Evolutionary conservation across 1,140 invertebrate genomes (phyloP).

Genomic region (Papilio helenus): DNA sequence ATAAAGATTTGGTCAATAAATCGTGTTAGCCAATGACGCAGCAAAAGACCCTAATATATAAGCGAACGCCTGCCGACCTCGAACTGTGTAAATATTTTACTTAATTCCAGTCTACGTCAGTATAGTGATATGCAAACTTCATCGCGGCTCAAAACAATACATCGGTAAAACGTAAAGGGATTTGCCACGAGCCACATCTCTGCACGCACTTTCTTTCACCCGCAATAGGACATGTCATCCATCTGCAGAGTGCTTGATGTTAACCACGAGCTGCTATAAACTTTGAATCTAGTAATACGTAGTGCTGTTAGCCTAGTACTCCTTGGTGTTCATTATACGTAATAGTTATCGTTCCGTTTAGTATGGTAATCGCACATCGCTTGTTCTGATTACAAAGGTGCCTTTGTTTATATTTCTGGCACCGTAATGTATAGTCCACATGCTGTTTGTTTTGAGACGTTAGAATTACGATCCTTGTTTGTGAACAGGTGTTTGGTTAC

Average conservation of each 20-base stretch:
- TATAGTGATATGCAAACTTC: neutral
- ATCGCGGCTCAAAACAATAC: neutral
- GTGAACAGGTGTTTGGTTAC: conserved; percentile 25
- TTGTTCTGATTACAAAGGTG: conserved; percentile 57
- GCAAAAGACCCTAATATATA: conserved; percentile 27
- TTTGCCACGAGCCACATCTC: neutral
- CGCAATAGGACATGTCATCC: too few relatives aligned
- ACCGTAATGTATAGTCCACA: conserved; percentile 22
- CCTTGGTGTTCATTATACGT: conserved; percentile 44
- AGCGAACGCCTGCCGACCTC: conserved; percentile 27
- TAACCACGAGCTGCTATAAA: neutral
- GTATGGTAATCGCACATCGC: conserved; percentile 61
- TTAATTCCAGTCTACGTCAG: conserved; percentile 23
- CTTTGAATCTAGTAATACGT: conserved; percentile 13
- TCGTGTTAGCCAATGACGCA: conserved; percentile 37
- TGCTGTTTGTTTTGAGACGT: conserved; percentile 34
- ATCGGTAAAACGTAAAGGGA: neutral
- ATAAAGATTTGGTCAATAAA: conserved; percentile 40
- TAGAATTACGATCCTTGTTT: conserved; percentile 41
- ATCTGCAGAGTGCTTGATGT: too few relatives aligned
- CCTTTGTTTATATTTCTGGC: conserved; percentile 54
- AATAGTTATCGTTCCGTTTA: conserved; percentile 53
- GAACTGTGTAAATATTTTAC: conserved; percentile 36
- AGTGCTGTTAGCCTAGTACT: conserved; percentile 36
- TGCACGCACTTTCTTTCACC: neutral